Percentiles rank a stretch among this genome's conserved stretches.
phyloP scores from a whole-genome alignment of 1,140 invertebrate genomes.

The Telenomus remus region DNA sequence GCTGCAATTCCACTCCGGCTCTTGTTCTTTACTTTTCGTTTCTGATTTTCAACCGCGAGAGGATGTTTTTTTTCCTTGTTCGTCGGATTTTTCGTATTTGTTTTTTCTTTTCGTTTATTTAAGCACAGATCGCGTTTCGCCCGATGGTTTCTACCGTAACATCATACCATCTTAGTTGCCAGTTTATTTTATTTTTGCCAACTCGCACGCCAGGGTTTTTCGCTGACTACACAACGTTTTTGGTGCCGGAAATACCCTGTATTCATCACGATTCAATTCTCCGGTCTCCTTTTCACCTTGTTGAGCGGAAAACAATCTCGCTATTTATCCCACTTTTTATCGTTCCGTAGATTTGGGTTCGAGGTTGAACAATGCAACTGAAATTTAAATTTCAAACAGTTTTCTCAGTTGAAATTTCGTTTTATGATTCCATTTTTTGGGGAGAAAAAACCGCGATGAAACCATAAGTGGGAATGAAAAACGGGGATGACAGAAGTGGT shows the following conservation, averaged over 20 bases:
- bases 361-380: background rate
- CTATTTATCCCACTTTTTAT: conserved; percentile 29
- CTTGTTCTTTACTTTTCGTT: conserved; percentile 1
- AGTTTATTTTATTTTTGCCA: conserved; percentile 32
- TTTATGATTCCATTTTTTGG: no score
- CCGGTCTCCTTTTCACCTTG: conserved; percentile 30
- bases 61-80: conserved; percentile 19
- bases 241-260: conserved; percentile 31
- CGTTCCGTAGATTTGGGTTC: conserved; percentile 14
- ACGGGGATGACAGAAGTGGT: no score
- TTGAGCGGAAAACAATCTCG: conserved; percentile 31
- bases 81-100: conserved; percentile 10
- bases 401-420: no score
- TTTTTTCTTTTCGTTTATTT: conserved; percentile 37
- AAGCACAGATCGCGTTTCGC: conserved; percentile 43
- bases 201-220: conserved; percentile 30
- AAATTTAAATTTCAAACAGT: background rate
- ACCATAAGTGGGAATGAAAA: no score
- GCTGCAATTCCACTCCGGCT: no score
- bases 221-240: conserved; percentile 48
- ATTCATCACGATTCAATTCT: conserved; percentile 44
- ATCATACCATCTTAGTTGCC: conserved; percentile 40
- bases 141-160: conserved; percentile 30
- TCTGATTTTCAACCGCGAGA: conserved; percentile 34
- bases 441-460: no score